Evolutionary conservation across 2,113 vertebrate genomes (phyloP).

Genomic region (Myiozetetes cayanensis): DNA sequence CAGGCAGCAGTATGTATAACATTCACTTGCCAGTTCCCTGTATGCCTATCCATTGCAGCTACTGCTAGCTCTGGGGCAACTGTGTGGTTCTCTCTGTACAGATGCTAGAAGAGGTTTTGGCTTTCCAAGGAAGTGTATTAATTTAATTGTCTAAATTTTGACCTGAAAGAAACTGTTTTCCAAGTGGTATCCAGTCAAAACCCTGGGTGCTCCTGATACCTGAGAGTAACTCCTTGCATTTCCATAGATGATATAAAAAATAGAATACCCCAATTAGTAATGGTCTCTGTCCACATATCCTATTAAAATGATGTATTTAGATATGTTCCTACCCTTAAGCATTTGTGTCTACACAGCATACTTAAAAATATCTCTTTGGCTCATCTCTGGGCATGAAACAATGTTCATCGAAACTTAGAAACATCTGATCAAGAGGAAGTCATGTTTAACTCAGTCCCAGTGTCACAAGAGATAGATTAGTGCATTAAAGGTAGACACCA

Average conservation of each 20-base stretch:
- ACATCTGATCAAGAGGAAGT: background rate
- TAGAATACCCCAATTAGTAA: background rate
- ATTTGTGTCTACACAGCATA: background rate
- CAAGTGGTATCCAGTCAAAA: background rate
- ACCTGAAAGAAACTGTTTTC: background rate
- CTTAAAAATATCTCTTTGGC: background rate
- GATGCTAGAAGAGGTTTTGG: background rate
- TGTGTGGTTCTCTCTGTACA: background rate
- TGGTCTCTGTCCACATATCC: background rate
- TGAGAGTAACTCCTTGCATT: background rate
- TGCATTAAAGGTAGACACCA: background rate
- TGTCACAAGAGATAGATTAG: background rate
- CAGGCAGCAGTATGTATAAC: conserved; percentile 64
- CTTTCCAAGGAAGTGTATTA: background rate
- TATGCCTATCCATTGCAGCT: conserved; percentile 24
- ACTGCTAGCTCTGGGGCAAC: background rate
- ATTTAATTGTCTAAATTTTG: background rate
- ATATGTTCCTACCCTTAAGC: background rate
- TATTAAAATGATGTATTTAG: background rate
- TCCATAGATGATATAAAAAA: background rate
- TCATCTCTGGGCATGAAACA: background rate
- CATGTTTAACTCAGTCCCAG: background rate
- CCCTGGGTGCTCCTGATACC: background rate
- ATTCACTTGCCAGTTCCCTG: conserved; percentile 41
- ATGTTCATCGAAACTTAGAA: background rate